Conservation (phyloP, 64 coral and sea anemone genomes). For the Dendrophyllia cribrosa region DNA sequence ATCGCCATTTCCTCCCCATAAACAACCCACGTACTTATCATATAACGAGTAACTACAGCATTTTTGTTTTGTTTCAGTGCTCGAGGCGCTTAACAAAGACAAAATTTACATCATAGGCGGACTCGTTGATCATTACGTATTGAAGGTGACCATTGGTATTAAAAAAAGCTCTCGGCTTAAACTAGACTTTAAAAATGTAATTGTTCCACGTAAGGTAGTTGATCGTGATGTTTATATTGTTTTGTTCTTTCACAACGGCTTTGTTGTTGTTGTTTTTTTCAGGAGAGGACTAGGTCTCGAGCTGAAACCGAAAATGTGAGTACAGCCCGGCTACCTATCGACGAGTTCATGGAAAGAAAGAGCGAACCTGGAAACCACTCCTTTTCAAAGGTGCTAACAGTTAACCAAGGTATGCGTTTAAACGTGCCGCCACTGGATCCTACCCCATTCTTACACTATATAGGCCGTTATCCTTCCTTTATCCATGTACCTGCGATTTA, state of each 20-base stretch:
- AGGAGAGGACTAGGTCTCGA: conserved; percentile 20
- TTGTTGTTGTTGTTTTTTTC: not conserved
- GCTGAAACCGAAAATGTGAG: conserved; percentile 7
- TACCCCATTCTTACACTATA: too few species aligned
- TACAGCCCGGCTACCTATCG: conserved; percentile 65
- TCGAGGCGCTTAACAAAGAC: conserved; percentile 19
- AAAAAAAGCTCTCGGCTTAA: not conserved
- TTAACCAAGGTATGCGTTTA: conserved; percentile 58
- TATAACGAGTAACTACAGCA: too few species aligned
- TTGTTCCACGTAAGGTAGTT: too few species aligned
- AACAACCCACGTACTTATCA: too few species aligned
- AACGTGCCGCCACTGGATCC: too few species aligned
- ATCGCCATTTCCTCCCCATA: too few species aligned
- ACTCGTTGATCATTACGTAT: conserved; percentile 62
- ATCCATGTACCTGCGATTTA: too few species aligned
- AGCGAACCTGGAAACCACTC: conserved; percentile 35
- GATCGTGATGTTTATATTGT: not conserved
- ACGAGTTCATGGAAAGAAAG: conserved; percentile 58
- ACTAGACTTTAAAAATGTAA: not conserved
- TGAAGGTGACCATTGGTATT: conserved; percentile 26
- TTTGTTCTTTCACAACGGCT: not conserved
- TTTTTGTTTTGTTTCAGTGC: conserved; percentile 16
- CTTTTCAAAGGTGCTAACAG: conserved; percentile 58
- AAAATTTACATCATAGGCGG: conserved; percentile 74
- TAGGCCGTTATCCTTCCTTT: too few species aligned